These are phyloP conservation scores for Synanthedon andrenaeformis DNA, from an alignment of 2,888 invertebrate species.

Conservation along the genomic window DNA sequence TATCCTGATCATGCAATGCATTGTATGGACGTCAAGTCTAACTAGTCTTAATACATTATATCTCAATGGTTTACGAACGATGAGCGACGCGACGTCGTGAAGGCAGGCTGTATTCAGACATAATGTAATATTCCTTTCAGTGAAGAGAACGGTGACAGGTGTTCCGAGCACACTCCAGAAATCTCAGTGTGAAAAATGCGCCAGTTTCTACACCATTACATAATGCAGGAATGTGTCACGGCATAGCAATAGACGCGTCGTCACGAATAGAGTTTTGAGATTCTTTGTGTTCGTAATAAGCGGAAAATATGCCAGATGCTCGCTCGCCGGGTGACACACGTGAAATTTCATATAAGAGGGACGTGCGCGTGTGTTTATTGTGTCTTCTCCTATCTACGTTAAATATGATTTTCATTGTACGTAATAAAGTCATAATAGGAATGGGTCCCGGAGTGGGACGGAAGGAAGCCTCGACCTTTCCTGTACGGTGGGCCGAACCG, in stretches of 20 bases:
- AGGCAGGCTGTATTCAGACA: conserved; percentile 31
- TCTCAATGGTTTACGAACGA: too few relatives aligned
- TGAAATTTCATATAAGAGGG: conserved; percentile 29
- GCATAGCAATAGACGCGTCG: conserved; percentile 15
- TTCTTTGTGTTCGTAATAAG: conserved; percentile 59
- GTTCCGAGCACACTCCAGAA: conserved; percentile 34
- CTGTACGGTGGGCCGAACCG: conserved; percentile 21
- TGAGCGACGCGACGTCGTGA: not conserved
- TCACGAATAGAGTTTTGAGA: conserved; percentile 34
- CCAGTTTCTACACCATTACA: conserved; percentile 40
- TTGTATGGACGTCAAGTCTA: too few relatives aligned
- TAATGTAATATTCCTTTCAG: conserved; percentile 55
- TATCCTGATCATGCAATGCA: too few relatives aligned
- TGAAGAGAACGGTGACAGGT: conserved; percentile 52
- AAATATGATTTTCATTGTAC: conserved; percentile 60
- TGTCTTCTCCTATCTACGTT: conserved; percentile 37
- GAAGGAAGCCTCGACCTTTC: conserved; percentile 51
- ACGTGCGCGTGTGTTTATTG: conserved; percentile 47
- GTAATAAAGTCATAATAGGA: conserved; percentile 56
- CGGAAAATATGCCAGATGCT: conserved; percentile 40
- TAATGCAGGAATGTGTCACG: conserved; percentile 10
- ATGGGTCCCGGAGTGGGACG: conserved; percentile 32
- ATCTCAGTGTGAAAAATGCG: conserved; percentile 60
- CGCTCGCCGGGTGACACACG: conserved; percentile 15
- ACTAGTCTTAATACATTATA: too few relatives aligned